These are phyloP conservation scores for Rhagophthalmus giganteus DNA, from an alignment of 2,888 invertebrate genomes.

Conservation along the genomic window DNA sequence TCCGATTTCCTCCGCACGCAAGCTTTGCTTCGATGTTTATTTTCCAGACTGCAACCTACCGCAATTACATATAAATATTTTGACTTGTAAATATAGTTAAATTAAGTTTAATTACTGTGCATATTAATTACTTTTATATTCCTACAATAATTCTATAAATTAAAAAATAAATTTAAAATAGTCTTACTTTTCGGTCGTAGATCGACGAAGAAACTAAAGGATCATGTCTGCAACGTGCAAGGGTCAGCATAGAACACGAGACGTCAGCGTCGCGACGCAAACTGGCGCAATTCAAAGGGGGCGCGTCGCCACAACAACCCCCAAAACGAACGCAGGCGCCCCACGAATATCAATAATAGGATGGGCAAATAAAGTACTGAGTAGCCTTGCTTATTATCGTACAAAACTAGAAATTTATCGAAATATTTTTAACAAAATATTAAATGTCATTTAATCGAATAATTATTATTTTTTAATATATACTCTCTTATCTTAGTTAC, in stretches of 20 bases:
- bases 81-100: too few relatives aligned
- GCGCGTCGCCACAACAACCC: constrained; percentile 33
- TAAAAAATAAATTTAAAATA: constrained; percentile 7
- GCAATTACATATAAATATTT: constrained; percentile 4
- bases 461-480: too few relatives aligned
- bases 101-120: too few relatives aligned
- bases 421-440: not conserved
- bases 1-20: constrained; percentile 5
- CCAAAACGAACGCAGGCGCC: constrained; percentile 26
- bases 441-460: too few relatives aligned
- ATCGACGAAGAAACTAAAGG: constrained; percentile 22
- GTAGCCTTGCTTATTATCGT: constrained; percentile 32
- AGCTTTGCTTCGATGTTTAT: constrained; percentile 13
- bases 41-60: constrained; percentile 10
- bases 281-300: constrained; percentile 32
- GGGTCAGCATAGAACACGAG: constrained; percentile 19
- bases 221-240: constrained; percentile 19
- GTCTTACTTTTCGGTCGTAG: constrained; percentile 13
- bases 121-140: not conserved
- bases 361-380: constrained; percentile 33
- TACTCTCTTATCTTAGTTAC: too few relatives aligned
- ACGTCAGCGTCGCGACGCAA: constrained; percentile 32
- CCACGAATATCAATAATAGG: constrained; percentile 33
- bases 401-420: constrained; percentile 12
- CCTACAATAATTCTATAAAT: not conserved